These are phyloP conservation scores for Diplazon laetatorius DNA, from an alignment of 2,888 invertebrate genomes.

Conservation along the genomic window DNA sequence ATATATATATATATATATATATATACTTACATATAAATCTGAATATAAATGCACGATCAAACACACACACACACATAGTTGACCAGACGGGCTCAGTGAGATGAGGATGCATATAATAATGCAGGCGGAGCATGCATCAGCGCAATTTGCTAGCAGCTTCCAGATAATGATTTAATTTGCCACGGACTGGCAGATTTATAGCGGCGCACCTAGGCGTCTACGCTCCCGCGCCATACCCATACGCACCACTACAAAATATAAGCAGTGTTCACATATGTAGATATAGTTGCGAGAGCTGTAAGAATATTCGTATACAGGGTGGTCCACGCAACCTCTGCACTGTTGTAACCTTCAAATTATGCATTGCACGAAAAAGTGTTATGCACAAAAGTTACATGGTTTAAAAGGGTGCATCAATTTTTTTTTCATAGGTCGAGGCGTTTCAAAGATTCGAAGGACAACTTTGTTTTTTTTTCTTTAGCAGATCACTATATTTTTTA, in stretches of 20 bases:
- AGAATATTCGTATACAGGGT: too few relatives aligned
- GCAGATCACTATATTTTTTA: too few relatives aligned
- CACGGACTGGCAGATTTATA: conserved; percentile 76
- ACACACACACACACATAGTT: conserved; percentile 10
- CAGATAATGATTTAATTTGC: conserved; percentile 80
- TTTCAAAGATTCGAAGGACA: too few relatives aligned
- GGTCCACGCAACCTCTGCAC: too few relatives aligned
- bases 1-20: not conserved
- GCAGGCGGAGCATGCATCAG: conserved; percentile 70
- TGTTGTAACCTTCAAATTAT: too few relatives aligned
- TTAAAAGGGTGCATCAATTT: too few relatives aligned
- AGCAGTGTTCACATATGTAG: conserved; percentile 22
- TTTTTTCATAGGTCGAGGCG: too few relatives aligned
- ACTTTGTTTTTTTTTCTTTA: too few relatives aligned
- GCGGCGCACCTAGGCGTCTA: conserved; percentile 73
- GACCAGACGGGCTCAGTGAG: conserved; percentile 31
- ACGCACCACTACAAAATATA: conserved; percentile 22
- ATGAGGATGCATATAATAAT: conserved; percentile 60
- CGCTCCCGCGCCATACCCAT: conserved; percentile 53
- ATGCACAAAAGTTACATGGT: too few relatives aligned
- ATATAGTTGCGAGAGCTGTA: conserved; percentile 9
- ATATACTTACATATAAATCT: too few relatives aligned
- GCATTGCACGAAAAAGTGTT: too few relatives aligned
- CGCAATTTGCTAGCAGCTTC: conserved; percentile 78
- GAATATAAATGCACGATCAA: not conserved